A percentile compares a stretch with the other conserved stretches of the same genome.
These are phyloP conservation scores for Ibidorhyncha struthersii DNA, from an alignment of 2,113 vertebrate genomes.

Conservation along the genomic window DNA sequence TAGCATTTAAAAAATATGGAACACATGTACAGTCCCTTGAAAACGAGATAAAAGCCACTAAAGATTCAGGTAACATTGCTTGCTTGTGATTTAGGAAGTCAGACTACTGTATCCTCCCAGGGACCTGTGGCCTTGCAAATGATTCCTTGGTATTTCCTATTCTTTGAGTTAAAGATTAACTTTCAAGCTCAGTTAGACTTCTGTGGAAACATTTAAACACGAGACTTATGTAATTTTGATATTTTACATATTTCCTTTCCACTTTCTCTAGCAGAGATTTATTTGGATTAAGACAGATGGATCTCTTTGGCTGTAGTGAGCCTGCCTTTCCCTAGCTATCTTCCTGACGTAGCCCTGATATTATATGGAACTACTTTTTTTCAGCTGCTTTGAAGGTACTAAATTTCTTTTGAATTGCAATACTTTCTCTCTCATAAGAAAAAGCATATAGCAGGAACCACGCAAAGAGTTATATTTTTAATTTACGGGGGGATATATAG, in stretches of 20 bases:
- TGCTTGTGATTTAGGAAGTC: constrained; percentile 8
- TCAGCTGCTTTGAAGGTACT: neutral
- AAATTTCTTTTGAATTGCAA: neutral
- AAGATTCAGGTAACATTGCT: neutral
- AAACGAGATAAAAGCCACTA: constrained; percentile 3
- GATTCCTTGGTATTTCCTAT: constrained; percentile 11
- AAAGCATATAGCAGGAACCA: neutral
- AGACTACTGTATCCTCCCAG: neutral
- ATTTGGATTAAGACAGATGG: neutral
- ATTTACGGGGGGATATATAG: neutral
- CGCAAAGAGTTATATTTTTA: neutral
- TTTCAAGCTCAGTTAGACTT: constrained; percentile 3
- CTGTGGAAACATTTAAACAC: constrained; percentile 10
- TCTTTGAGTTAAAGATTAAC: constrained; percentile 49
- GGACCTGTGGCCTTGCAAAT: constrained; percentile 35
- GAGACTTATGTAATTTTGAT: neutral
- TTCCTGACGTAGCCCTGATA: neutral
- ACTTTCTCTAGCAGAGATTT: constrained; percentile 5
- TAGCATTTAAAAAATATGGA: neutral
- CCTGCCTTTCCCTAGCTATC: neutral
- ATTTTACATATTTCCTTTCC: constrained; percentile 13
- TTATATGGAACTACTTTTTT: neutral
- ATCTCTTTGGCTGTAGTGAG: neutral
- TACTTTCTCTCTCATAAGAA: neutral
- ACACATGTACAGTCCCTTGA: neutral